Base-by-base conservation (phyloP, 2,888 invertebrate species). In the Vandiemenella viatica region DNA sequence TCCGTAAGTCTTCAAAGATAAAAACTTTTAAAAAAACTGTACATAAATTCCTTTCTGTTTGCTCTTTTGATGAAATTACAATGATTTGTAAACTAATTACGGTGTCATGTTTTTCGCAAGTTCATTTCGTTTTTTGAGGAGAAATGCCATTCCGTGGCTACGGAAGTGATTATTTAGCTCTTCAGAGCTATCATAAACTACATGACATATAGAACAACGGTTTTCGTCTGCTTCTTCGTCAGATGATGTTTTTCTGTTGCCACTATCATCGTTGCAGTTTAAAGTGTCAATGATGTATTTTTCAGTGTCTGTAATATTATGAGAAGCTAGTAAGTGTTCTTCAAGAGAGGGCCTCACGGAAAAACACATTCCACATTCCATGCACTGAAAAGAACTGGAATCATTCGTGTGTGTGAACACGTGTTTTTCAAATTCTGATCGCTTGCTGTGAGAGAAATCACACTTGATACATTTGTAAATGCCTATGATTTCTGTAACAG, bases 291-390 rank as follows among this genome's bases (percentile, higher is more conserved):
- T 61, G 50, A 83, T 70, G 60, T 85, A 85, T 19, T 66, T 63
- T 7, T 77, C 73, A 23, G 72, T 70, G 63, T 83, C 71, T 16
- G 67, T 63, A 50, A 87, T 75, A 48, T 73, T 72, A 62, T 88
- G 87, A 53, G 75, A 76, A 56, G 82, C 70, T 52, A 78, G 68
- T 47, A 88, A 66, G 67, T 87, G 87, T 62, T 79, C 83, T 37
- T 75, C 71, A 55, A 88, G 72, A 15, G 83, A 78, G 1, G 80
- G 77, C 53, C 78, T 77, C 0, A 81, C 83, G 13, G 80, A 77
- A 64, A 86, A 87, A 61, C 80, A 80, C 57, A 79, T 73, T 0
- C 84, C 86, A 64, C 87, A 88, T 64, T 87, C 86, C 63, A 80
- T 71, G 60, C 87, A 88, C 61, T 74, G 66, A 49, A 67, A 68